Conservation (phyloP, 2,113 vertebrate species). For the Dasyurus viverrinus region DNA sequence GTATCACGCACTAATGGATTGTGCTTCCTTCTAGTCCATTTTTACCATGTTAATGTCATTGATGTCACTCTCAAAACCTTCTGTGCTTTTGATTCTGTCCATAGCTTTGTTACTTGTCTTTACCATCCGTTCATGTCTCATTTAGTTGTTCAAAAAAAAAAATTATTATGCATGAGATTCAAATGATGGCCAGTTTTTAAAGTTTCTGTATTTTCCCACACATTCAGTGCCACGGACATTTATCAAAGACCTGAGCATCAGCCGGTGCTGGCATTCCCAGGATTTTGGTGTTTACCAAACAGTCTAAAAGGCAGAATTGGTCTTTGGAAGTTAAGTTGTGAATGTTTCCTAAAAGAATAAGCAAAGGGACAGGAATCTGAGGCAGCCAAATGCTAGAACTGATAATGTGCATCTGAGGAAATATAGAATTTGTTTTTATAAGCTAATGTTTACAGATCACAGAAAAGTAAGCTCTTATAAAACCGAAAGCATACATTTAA, state of each 20-base stretch:
- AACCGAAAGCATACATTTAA: slow-evolving; percentile 32
- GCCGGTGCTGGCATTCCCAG: neutral
- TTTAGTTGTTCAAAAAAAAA: neutral
- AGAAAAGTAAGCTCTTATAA: slow-evolving; percentile 35
- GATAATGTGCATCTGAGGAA: slow-evolving; percentile 21
- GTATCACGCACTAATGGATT: slow-evolving; percentile 87
- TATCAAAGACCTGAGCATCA: slow-evolving; percentile 14
- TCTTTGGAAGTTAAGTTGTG: neutral
- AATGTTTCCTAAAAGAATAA: slow-evolving; percentile 27
- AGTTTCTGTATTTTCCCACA: slow-evolving; percentile 5
- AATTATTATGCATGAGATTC: neutral
- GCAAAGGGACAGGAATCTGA: neutral
- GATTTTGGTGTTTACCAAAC: neutral
- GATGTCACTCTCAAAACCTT: slow-evolving; percentile 78
- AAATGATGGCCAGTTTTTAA: slow-evolving; percentile 30
- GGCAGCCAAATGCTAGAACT: slow-evolving; percentile 7
- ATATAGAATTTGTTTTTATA: slow-evolving; percentile 23
- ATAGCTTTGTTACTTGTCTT: slow-evolving; percentile 76
- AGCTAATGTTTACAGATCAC: slow-evolving; percentile 39
- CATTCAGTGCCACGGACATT: slow-evolving; percentile 28
- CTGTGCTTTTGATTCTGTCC: slow-evolving; percentile 63
- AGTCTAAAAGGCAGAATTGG: slow-evolving; percentile 5
- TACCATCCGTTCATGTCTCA: slow-evolving; percentile 53
- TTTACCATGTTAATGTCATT: slow-evolving; percentile 83
- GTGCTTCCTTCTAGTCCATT: slow-evolving; percentile 74